A percentile compares a stretch with the other conserved stretches of the same genome.
These are phyloP conservation scores for Eulemur macaco DNA, from an alignment of 2,113 vertebrate species.

Conservation along the genomic window DNA sequence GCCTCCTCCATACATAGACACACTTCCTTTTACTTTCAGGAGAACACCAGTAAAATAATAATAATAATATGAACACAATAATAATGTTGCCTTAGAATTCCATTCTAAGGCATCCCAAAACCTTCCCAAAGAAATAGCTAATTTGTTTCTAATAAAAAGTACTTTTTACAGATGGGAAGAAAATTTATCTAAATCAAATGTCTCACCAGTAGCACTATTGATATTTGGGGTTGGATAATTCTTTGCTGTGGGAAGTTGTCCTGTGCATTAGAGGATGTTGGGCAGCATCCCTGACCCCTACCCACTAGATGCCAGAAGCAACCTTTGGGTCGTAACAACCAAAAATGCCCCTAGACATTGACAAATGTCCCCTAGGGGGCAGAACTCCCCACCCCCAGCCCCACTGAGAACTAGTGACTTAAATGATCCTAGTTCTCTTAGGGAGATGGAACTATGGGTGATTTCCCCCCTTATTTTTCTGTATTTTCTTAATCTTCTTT, in stretches of 20 bases:
- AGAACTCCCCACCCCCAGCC: background rate
- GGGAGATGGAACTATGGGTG: background rate
- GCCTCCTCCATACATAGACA: background rate
- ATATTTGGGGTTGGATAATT: background rate
- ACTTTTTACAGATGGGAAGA: background rate
- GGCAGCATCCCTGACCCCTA: background rate
- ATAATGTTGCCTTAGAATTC: background rate
- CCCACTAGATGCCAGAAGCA: background rate
- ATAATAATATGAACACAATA: background rate
- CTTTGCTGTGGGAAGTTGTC: background rate
- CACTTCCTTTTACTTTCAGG: background rate
- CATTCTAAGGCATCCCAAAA: background rate
- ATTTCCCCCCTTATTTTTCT: background rate
- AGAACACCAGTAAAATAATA: background rate
- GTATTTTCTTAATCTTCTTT: background rate
- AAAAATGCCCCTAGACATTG: background rate
- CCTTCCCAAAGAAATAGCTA: background rate
- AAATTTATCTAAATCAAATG: background rate
- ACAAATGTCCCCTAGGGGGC: background rate
- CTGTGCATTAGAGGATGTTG: background rate
- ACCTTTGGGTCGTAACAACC: background rate
- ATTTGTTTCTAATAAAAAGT: conserved; percentile 30
- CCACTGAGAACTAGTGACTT: background rate
- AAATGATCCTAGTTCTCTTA: background rate
- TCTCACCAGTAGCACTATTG: background rate